Percentiles rank a stretch among this genome's conserved stretches.
phyloP scores from a whole-genome alignment of 2,113 vertebrate species.

The Muscicapa adusta region DNA sequence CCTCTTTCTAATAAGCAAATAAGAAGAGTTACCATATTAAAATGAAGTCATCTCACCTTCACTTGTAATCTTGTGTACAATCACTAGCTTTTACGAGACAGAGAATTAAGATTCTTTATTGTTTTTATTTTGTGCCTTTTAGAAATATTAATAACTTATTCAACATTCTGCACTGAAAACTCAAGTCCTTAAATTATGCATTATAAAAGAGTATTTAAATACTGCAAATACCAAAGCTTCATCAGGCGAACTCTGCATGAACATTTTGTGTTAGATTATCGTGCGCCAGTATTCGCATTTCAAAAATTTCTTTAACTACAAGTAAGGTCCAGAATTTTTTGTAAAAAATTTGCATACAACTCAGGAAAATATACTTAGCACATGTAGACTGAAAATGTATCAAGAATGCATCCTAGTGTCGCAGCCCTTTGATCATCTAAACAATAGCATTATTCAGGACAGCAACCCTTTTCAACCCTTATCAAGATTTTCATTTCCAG shows the following conservation, averaged over 20 bases:
- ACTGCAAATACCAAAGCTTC: background rate
- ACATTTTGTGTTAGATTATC: background rate
- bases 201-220: background rate
- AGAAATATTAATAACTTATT: background rate
- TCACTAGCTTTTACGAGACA: background rate
- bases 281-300: background rate
- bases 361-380: background rate
- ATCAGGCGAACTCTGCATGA: background rate
- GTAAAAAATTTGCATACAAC: background rate
- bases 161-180: background rate
- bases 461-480: background rate
- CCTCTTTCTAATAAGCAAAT: background rate
- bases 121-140: background rate
- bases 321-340: background rate
- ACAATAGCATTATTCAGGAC: background rate
- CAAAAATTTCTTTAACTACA: background rate
- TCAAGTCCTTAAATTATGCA: background rate
- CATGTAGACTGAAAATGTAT: background rate
- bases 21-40: background rate
- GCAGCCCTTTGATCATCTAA: background rate
- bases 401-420: background rate
- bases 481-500: background rate
- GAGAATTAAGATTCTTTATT: background rate
- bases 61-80: background rate
- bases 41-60: background rate